Evolutionary conservation across 2,888 invertebrate genomes (phyloP).

Genomic region (Leptogaster cylindrica): DNA sequence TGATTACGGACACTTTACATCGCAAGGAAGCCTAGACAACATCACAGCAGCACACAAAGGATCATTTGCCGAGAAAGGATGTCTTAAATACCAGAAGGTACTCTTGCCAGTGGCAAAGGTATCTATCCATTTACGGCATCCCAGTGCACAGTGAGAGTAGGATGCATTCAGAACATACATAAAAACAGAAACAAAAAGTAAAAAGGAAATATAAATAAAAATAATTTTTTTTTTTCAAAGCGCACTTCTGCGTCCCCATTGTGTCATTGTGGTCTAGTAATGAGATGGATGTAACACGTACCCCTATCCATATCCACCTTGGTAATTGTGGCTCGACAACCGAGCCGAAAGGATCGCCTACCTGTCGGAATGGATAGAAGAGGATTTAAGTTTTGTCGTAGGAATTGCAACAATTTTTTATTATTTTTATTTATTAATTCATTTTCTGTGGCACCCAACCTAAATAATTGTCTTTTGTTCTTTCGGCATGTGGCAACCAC

Average conservation of each 20-base stretch:
- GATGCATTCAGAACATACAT: no score
- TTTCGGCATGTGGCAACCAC: conserved; percentile 3
- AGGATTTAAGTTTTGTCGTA: no score
- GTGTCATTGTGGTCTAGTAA: conserved; percentile 32
- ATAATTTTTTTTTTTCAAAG: no score
- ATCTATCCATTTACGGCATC: conserved; percentile 22
- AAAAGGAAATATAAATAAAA: no score
- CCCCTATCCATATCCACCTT: conserved; percentile 24
- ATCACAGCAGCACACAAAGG: conserved; percentile 11
- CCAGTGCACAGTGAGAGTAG: conserved; percentile 3
- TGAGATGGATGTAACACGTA: conserved; percentile 35
- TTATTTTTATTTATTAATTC: conserved; percentile 27
- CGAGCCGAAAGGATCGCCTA: not conserved
- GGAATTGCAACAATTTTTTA: no score
- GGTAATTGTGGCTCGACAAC: conserved; percentile 12
- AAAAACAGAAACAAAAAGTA: no score
- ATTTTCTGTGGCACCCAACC: conserved; percentile 6
- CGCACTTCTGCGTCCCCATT: conserved; percentile 21
- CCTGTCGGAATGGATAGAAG: not conserved
- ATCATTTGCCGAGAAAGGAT: conserved; percentile 7
- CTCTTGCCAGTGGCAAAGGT: not conserved
- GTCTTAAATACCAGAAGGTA: conserved; percentile 13
- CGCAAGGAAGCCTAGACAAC: not conserved
- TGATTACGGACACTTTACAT: conserved; percentile 5
- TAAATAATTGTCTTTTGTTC: conserved; percentile 32